phyloP scores from a whole-genome alignment of 2,888 invertebrate species.

The Mythimna ferrago region DNA sequence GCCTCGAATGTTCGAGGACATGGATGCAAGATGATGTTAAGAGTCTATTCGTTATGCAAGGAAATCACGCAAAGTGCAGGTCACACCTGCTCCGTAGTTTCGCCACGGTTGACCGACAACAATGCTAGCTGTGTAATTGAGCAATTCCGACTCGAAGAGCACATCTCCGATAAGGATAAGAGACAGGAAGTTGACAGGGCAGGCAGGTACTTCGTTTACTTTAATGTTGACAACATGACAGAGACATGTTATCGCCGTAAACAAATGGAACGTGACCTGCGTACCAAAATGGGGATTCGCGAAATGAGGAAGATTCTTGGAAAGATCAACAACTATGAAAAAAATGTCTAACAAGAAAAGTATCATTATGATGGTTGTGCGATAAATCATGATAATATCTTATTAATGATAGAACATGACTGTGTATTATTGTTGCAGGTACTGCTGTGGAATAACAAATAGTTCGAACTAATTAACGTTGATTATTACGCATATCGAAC shows the following conservation, averaged over 20 bases:
- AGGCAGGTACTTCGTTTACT: constrained; percentile 47
- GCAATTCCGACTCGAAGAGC: constrained; percentile 81
- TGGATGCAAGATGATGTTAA: constrained; percentile 62
- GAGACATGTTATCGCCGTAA: constrained; percentile 44
- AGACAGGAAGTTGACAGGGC: constrained; percentile 77
- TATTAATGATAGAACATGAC: constrained; percentile 28
- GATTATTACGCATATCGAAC: constrained; percentile 48
- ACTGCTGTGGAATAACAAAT: constrained; percentile 46
- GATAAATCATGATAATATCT: constrained; percentile 31
- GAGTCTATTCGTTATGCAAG: constrained; percentile 73
- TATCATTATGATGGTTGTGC: constrained; percentile 11
- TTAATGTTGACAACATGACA: constrained; percentile 46
- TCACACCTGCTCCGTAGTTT: constrained; percentile 83
- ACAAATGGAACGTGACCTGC: constrained; percentile 52
- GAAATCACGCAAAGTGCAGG: constrained; percentile 81
- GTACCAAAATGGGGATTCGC: constrained; percentile 37
- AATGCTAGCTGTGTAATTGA: constrained; percentile 84
- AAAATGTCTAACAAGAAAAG: constrained; percentile 35
- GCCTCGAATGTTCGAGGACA: constrained; percentile 49
- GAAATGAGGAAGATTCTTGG: constrained; percentile 54
- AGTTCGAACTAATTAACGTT: constrained; percentile 56
- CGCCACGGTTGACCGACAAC: constrained; percentile 84
- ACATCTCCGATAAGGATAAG: constrained; percentile 84
- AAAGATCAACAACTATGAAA: constrained; percentile 45
- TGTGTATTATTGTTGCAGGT: constrained; percentile 24